These are phyloP conservation scores for Anneissia japonica DNA, from an alignment of 35 echinoderm and acorn worm genomes.

Conservation along the genomic window DNA sequence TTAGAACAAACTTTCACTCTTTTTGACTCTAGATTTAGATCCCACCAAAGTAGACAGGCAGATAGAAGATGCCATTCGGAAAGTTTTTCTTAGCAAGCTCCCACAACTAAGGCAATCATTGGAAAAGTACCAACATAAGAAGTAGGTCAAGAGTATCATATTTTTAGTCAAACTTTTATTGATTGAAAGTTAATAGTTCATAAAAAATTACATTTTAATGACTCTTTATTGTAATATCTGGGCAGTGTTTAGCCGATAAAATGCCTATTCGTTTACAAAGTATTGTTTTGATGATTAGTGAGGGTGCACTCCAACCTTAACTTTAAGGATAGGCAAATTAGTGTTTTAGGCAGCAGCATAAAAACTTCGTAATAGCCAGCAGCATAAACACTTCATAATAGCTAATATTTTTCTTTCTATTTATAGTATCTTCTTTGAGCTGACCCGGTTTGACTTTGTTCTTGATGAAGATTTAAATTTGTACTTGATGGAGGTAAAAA, in stretches of 20 bases:
- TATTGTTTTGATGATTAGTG: neutral
- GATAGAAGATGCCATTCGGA: conserved; percentile 49
- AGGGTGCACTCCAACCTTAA: too few species aligned
- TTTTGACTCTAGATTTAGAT: conserved; percentile 29
- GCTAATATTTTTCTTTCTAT: conserved; percentile 8
- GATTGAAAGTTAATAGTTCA: neutral
- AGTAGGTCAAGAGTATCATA: conserved; percentile 29
- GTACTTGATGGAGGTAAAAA: conserved; percentile 89
- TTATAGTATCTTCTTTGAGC: conserved; percentile 78
- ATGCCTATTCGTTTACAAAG: neutral
- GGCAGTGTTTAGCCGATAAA: neutral
- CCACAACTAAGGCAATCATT: conserved; percentile 41
- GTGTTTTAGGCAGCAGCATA: too few species aligned
- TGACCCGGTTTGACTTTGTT: conserved; percentile 97
- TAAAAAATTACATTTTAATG: too few species aligned
- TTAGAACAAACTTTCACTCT: too few species aligned
- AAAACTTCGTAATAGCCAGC: too few species aligned
- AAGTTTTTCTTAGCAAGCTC: conserved; percentile 59
- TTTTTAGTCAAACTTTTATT: neutral
- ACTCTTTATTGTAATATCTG: too few species aligned
- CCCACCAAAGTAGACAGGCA: conserved; percentile 31
- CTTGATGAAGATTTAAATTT: conserved; percentile 88
- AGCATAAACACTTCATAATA: too few species aligned
- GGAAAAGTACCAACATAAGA: conserved; percentile 51
- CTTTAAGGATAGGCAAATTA: too few species aligned